Evolutionary conservation across 2,113 vertebrate species (phyloP), one percentile per base, ranked within the genome.

Genomic region (Symphodus melops): DNA sequence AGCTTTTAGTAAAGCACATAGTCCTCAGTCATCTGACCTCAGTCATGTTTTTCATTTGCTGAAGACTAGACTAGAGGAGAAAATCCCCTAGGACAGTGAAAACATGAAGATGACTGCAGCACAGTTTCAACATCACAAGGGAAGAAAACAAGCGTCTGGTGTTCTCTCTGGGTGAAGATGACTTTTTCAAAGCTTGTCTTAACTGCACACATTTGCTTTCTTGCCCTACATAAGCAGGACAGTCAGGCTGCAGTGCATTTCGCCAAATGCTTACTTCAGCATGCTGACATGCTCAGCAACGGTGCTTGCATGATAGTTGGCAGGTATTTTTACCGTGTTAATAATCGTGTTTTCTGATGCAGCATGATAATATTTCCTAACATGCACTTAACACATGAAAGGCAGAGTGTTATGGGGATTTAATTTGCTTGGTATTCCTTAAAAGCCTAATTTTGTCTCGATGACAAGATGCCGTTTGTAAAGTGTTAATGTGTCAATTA

Each of bases 21-120:
- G 46, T 55, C 41, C 49, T 69, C 56, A 19, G 41, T 72, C 28
- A 37, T 75, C 66, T 78, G 67, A 88, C 68, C 75, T 51, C 19
- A 39, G 53, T 66, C 9, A 41, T 9, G 14, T 25, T 16, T 55
- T 76, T 76, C 6, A 61, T 71, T 72, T 72, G 17, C 28, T 53
- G 48, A 65, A 42, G 66, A 69, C 25, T 4, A 64, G 14, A 66
- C 3, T 75, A 36, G 58, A 63, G 41, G 48, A 39, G 61, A 12
- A 53, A 52, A 74, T 39, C 19, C 46, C 23, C n/a, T 41, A 65
- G 66, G 39, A 33, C 51, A 59, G 33, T 20, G 12, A 12, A 79
- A n/a, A 53, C 19, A 68, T 49, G 52, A 52, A 39, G 49, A 42
- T 46, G 23, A 56, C 37, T 70, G 55, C 19, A 16, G 17, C 3